phyloP scores from a whole-genome alignment of 2,888 invertebrate species.

The Vesta saturnalis region DNA sequence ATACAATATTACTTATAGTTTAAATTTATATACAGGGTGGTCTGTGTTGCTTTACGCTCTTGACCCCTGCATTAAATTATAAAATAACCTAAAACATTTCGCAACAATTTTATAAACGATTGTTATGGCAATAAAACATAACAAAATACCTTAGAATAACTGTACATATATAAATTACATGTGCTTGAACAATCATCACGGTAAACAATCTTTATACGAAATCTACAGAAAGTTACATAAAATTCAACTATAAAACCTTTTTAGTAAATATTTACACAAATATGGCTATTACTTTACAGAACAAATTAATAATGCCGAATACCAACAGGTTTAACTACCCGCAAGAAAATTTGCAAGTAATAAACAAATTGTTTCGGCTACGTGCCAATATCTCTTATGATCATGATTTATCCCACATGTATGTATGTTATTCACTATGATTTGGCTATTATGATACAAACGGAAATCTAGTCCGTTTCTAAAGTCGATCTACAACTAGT shows the following conservation, averaged over 20 bases:
- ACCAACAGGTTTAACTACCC: constrained; percentile 6
- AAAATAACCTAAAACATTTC: constrained; percentile 32
- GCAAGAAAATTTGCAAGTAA: not conserved
- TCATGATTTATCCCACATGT: constrained; percentile 15
- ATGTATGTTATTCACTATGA: constrained; percentile 19
- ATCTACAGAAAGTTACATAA: constrained; percentile 37
- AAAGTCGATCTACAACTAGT: constrained; percentile 46
- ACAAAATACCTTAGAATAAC: constrained; percentile 39
- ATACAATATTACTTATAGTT: constrained; percentile 27
- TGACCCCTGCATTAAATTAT: constrained; percentile 33
- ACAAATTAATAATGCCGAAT: constrained; percentile 15
- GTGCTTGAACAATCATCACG: constrained; percentile 37
- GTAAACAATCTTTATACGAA: constrained; percentile 38
- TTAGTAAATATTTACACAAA: constrained; percentile 28
- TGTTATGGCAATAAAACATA: constrained; percentile 39
- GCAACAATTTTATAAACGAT: constrained; percentile 40
- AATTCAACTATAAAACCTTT: constrained; percentile 31
- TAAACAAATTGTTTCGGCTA: constrained; percentile 9
- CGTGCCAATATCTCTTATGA: constrained; percentile 14
- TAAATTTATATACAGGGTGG: constrained; percentile 27
- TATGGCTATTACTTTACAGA: constrained; percentile 28
- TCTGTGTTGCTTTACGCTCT: constrained; percentile 18
- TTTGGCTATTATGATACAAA: constrained; percentile 33
- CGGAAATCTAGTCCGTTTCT: constrained; percentile 43
- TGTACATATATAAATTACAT: constrained; percentile 39